A percentile compares a stretch with the other conserved stretches of the same genome.
Conservation (phyloP, 2,888 invertebrate species). For the Amphipyra tragopoginis region DNA sequence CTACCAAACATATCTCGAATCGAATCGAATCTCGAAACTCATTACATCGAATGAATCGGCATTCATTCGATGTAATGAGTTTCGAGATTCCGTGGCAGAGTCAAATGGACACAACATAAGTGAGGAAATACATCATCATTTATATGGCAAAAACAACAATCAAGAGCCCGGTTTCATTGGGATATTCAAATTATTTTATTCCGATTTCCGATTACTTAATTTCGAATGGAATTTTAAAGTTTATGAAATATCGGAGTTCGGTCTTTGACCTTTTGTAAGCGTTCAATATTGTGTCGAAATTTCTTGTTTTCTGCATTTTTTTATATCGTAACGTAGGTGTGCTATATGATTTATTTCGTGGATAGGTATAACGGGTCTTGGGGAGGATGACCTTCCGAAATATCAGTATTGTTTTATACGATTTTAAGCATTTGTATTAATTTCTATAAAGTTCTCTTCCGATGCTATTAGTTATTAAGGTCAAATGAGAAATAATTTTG, state of each 20-base stretch:
- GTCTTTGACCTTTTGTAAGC: constrained; percentile 53
- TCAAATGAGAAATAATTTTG: too few species aligned
- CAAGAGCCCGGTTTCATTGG: constrained; percentile 4
- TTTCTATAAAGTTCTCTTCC: constrained; percentile 22
- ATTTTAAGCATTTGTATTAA: neutral
- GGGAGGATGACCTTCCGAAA: constrained; percentile 31
- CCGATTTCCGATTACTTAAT: constrained; percentile 26
- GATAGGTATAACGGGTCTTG: constrained; percentile 10
- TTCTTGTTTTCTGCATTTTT: constrained; percentile 40
- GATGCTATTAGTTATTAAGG: too few species aligned
- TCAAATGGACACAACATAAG: too few species aligned
- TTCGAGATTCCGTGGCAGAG: too few species aligned
- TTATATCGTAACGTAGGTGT: constrained; percentile 6
- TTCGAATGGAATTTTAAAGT: constrained; percentile 10
- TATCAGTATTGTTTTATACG: neutral
- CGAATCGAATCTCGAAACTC: too few species aligned
- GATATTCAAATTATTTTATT: constrained; percentile 6
- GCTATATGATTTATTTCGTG: constrained; percentile 23
- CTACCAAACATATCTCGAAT: too few species aligned
- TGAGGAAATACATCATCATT: too few species aligned
- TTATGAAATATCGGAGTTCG: constrained; percentile 16
- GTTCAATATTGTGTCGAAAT: constrained; percentile 27
- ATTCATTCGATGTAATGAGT: too few species aligned
- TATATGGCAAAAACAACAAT: neutral
- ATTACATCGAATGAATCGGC: too few species aligned